Evolutionary conservation across 2,888 invertebrate species (phyloP), one percentile per base, ranked within the genome.

Genomic region (Drosophila maculinotata): DNA sequence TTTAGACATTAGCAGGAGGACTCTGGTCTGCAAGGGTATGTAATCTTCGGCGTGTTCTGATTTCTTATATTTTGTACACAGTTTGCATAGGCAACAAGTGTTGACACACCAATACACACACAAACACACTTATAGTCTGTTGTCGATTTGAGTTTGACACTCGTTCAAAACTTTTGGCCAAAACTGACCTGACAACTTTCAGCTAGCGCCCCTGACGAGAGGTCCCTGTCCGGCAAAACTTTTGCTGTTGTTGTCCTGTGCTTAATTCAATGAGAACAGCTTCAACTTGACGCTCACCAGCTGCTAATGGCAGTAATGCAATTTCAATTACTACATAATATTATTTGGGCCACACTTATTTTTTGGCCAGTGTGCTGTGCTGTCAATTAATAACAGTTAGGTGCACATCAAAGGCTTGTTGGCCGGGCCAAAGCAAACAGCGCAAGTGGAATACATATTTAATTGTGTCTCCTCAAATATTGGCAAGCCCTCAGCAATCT

Each of bases 261-360:
- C 28, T 20, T 76, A 72, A 72, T 76, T 72, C 65, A 87, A 81
- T 83, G 64, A 80, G 54, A 48, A 58, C 47, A 67, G 59, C 60
- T 77, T 81, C 47, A 67, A 33, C 38, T 63, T 35, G 47, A 62
- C 64, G 15, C 30, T 53, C 17, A 39, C 26, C 62, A 52, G 66
- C 65, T 68, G 58, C 70, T 77, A 83, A 77, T 83, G 84, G 67
- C 60, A 35, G 44, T 87, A 81, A 81, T 81, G 84, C 62, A 75
- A 87, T 81, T 87, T 75, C 64, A 79, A 83, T 86, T 83, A 64
- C 51, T 31, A 42, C 57, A 47, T 82, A 76, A 85, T 82, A 36
- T 44, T 70, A 80, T 82, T 84, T 68, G 30, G 52, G 41, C 36
- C 57, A 48, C 20, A 52, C 59, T 60, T 69, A 17, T 20, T 10